Percentiles rank a stretch among this genome's conserved stretches.
phyloP scores from a whole-genome alignment of 2,888 invertebrate genomes.

The Neoitamus cyanurus region DNA sequence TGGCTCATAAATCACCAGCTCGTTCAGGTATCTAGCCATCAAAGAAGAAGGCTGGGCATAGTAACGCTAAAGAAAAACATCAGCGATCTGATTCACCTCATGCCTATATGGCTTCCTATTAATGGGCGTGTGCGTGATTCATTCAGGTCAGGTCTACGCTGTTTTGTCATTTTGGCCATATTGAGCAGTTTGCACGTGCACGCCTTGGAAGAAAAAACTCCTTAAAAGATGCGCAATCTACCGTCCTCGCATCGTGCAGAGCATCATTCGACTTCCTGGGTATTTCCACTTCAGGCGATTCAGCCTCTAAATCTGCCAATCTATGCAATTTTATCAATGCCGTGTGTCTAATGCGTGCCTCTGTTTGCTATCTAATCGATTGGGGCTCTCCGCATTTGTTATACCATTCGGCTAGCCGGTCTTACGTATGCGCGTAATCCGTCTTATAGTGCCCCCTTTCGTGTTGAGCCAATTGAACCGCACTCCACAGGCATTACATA shows the following conservation, averaged over 20 bases:
- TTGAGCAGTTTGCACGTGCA: neutral
- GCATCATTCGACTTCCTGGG: neutral
- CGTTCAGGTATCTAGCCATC: neutral
- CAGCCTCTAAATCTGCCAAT: neutral
- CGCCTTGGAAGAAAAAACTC: neutral
- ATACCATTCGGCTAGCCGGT: neutral
- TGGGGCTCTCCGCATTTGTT: neutral
- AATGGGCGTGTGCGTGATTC: neutral
- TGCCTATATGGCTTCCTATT: neutral
- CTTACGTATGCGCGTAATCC: neutral
- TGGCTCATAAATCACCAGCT: neutral
- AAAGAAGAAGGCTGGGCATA: neutral
- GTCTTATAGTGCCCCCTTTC: neutral
- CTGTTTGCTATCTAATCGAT: neutral
- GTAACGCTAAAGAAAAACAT: neutral
- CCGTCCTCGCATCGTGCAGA: neutral
- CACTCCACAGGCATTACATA: neutral
- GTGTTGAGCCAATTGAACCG: conserved; percentile 8
- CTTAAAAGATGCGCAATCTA: neutral
- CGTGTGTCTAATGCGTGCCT: neutral
- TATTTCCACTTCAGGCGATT: neutral
- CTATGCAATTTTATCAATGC: neutral
- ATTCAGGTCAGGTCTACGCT: neutral
- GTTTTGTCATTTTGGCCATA: neutral
- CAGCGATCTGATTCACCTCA: neutral